Base-by-base conservation (phyloP, 2,113 vertebrate genomes). In the Pterocles orientalis region DNA sequence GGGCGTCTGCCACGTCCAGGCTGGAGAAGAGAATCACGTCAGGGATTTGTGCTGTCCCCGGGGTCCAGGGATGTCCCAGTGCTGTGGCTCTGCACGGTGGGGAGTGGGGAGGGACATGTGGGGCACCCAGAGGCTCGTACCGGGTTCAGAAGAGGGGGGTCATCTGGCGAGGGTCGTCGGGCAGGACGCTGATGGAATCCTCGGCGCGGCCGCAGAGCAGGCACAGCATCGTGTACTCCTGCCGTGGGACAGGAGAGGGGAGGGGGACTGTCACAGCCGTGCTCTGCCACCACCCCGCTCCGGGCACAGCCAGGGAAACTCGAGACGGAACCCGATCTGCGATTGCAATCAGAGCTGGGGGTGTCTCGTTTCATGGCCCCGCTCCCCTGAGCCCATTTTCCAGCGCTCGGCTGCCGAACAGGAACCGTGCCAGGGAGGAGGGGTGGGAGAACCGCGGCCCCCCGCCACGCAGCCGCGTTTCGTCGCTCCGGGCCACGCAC, bases 201-300 rank as follows among this genome's bases (percentile, higher is more conserved):
- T 99, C 99, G 0, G 99, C 99, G 82, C 99, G 99, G 87, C 99
- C 99, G 24, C 99, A 99, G 60, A 99, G 98, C 97, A 99, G 98
- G 95, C 99, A 99, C 79, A 99, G 97, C 99, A 99, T 99, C 10
- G 99, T 99, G 89, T 99, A 99, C 81, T 99, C 99, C 99, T 99
- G 97, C 9, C 94, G 78, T 7, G 72, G 95, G 78, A 97, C 21
- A 90, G 65, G 91, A 28, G 14, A 6, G 10, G 71, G 50, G 13
- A 25, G n/a, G 23, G 70, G 62, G 15, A 3, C 33, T 54, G 57
- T 20, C 36, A 18, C 5, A 28, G 34, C 79, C 18, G 0, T 0
- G 1, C 31, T 15, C 23, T 18, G 56, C 24, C 45, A 9, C 45
- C 15, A 34, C 50, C 50, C 39, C 23, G 3, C 47, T 12, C 31